Evolutionary conservation across 2,113 vertebrate genomes (phyloP), one percentile per base, ranked within the genome.

Genomic region (Calyptomena viridis): DNA sequence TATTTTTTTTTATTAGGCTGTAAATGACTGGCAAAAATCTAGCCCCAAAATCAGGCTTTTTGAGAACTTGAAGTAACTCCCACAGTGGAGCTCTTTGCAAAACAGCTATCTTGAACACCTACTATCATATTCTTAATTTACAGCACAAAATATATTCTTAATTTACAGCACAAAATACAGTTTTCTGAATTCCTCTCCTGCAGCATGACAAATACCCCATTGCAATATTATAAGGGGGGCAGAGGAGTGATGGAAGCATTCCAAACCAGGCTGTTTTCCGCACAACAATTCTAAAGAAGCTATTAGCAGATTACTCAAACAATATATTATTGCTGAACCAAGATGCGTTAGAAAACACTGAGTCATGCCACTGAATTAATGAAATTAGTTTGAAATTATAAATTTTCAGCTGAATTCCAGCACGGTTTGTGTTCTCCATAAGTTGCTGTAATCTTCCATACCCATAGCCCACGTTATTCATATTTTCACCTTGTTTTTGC

Each of bases 291-390:
- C 62, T 81, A 76, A 93, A 84, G 47, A 84, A 46, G 64, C 76
- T 94, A 94, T 88, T 95, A 92, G 92, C 60, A 94, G 85, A 91
- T 92, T 95, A 88, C 64, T 73, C 42, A 13, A 90, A 69, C 75
- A 80, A 85, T 83, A 83, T 76, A 77, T 91, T 95, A 89, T 59
- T 87, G 82, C 84, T 80, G 72, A 91, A 87, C 42, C 44, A 63
- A 77, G 82, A 80, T 33, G 31, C 23, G 19, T 44, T 88, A 58
- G 49, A 91, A 95, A 91, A 60, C 80, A 95, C 72, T 47, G 63
- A 94, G 59, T 94, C 94, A 94, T 91, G 42, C 47, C 44, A 60
- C 53, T 82, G 63, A 94, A 87, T 87, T 95, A 89, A 91, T 86
- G 46, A 90, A 91, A 91, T 76, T 94, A 53, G 59, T 66, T 84